These are phyloP conservation scores for Macrochelys suwanniensis DNA, from an alignment of 2,797 vertebrate genomes.

Conservation along the genomic window DNA sequence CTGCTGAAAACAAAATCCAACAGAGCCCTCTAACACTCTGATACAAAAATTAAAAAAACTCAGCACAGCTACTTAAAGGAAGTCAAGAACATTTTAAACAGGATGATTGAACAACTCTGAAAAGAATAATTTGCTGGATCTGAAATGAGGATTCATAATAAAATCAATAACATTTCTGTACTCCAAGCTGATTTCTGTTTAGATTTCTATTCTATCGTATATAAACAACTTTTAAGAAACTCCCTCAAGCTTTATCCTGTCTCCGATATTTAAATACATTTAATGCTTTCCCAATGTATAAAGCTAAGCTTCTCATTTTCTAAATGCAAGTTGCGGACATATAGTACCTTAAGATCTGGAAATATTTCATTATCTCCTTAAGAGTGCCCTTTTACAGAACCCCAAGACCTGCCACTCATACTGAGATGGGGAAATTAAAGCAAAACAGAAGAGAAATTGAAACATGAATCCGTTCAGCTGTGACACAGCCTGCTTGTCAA, in stretches of 20 bases:
- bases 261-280: not conserved
- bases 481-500: slow-evolving; percentile 37
- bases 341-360: not conserved
- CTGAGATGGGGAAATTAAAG: slow-evolving; percentile 42
- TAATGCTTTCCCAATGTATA: not conserved
- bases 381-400: slow-evolving; percentile 6
- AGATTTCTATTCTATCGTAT: not conserved
- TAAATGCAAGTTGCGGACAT: not conserved
- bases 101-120: slow-evolving; percentile 9
- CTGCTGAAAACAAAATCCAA: slow-evolving; percentile 16
- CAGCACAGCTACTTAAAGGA: not conserved
- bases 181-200: not conserved
- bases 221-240: not conserved
- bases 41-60: slow-evolving; percentile 18
- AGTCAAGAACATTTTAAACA: not conserved
- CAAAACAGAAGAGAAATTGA: slow-evolving; percentile 63
- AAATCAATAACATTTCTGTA: not conserved
- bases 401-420: slow-evolving; percentile 1
- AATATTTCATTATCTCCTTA: slow-evolving; percentile 44
- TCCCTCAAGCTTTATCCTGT: not conserved
- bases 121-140: not conserved
- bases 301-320: not conserved
- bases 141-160: not conserved
- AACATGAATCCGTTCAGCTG: slow-evolving; percentile 65
- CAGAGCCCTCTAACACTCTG: not conserved